Percentiles rank a stretch among this genome's conserved stretches.
phyloP scores from a whole-genome alignment of 2,888 invertebrate species.

The Sinopyrophorus schimmeli region DNA sequence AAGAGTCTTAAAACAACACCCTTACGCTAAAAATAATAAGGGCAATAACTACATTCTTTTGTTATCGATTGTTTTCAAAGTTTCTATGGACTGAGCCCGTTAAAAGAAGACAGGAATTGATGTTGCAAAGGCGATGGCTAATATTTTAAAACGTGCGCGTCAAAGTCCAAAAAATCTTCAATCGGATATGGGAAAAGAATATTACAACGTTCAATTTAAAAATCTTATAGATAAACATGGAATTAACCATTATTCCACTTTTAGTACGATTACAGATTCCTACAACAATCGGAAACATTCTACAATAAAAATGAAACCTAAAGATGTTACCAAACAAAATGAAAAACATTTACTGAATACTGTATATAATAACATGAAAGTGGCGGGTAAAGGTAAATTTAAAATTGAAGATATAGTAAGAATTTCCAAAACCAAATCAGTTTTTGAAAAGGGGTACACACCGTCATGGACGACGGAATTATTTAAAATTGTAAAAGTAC shows the following conservation, averaged over 20 bases:
- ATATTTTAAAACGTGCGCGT: too few relatives aligned
- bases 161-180: too few relatives aligned
- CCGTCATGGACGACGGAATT: constrained; percentile 48
- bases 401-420: constrained; percentile 44
- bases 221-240: too few relatives aligned
- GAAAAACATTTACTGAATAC: constrained; percentile 15
- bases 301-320: constrained; percentile 45
- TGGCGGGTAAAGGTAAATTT: constrained; percentile 34
- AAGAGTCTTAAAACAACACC: too few relatives aligned
- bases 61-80: constrained; percentile 51
- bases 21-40: too few relatives aligned
- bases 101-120: too few relatives aligned
- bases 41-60: constrained; percentile 46
- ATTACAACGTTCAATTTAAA: too few relatives aligned
- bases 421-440: constrained; percentile 42
- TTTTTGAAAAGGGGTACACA: constrained; percentile 47
- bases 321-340: constrained; percentile 34
- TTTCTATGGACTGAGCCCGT: constrained; percentile 49
- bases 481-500: constrained; percentile 42
- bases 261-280: constrained; percentile 30
- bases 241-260: too few relatives aligned
- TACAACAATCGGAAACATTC: constrained; percentile 46
- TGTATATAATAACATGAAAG: constrained; percentile 37
- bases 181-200: too few relatives aligned
- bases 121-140: too few relatives aligned